These are phyloP conservation scores for Solea solea DNA, from an alignment of 2,113 vertebrate genomes.

Conservation along the genomic window DNA sequence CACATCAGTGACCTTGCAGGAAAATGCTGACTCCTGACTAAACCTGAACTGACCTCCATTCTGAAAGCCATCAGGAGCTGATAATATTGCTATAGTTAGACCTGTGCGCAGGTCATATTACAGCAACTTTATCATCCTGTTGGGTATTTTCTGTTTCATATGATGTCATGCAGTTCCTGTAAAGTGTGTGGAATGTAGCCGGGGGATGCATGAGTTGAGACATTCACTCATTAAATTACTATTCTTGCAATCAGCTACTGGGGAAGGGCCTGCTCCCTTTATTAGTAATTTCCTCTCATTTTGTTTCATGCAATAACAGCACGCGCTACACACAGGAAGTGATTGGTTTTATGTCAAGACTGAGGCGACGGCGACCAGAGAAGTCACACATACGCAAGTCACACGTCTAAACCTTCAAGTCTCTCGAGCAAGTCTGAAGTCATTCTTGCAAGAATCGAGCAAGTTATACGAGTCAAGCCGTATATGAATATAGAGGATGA, in stretches of 20 bases:
- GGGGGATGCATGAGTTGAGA: slow-evolving; percentile 34
- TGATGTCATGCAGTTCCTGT: slow-evolving; percentile 60
- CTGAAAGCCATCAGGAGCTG: slow-evolving; percentile 31
- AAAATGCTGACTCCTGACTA: slow-evolving; percentile 30
- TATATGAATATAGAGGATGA: too few species aligned
- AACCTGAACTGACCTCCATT: not conserved
- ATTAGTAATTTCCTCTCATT: slow-evolving; percentile 49
- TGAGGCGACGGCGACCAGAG: too few species aligned
- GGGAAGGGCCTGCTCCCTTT: slow-evolving; percentile 11
- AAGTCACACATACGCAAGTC: too few species aligned
- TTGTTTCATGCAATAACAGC: slow-evolving; percentile 38
- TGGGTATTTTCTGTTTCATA: slow-evolving; percentile 49
- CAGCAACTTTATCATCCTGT: slow-evolving; percentile 30
- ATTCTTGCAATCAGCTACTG: slow-evolving; percentile 33
- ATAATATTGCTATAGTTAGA: slow-evolving; percentile 14
- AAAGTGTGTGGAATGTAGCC: slow-evolving; percentile 34
- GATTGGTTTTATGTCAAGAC: too few species aligned
- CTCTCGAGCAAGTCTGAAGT: too few species aligned
- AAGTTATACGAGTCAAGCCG: too few species aligned
- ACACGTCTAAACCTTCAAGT: too few species aligned
- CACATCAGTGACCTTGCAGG: slow-evolving; percentile 11
- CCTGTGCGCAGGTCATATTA: slow-evolving; percentile 42
- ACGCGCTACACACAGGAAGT: not conserved
- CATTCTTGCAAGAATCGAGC: too few species aligned
- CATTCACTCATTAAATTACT: slow-evolving; percentile 58